These are phyloP conservation scores for Cheilosia vernalis DNA, from an alignment of 2,888 invertebrate genomes.

Conservation along the genomic window DNA sequence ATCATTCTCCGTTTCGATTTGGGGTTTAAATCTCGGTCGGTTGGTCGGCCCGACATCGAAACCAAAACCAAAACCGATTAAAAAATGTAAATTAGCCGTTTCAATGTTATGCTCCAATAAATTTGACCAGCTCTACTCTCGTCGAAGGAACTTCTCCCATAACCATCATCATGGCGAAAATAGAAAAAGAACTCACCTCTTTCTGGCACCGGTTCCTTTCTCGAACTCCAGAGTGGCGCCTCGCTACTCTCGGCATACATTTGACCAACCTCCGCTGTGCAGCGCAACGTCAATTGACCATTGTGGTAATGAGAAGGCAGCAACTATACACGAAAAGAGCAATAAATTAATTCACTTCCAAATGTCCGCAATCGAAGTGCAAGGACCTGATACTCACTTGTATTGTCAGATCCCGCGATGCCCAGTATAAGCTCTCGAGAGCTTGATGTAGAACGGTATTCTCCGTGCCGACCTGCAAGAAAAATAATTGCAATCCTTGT, in stretches of 20 bases:
- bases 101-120: slow-evolving; percentile 58
- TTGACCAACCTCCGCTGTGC: slow-evolving; percentile 77
- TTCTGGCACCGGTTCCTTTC: slow-evolving; percentile 78
- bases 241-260: slow-evolving; percentile 77
- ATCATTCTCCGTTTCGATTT: slow-evolving; percentile 60
- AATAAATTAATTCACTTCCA: slow-evolving; percentile 48
- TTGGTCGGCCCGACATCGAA: slow-evolving; percentile 17
- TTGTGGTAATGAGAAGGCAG: slow-evolving; percentile 77
- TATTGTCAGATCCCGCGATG: slow-evolving; percentile 77
- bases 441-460: slow-evolving; percentile 77
- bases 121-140: slow-evolving; percentile 26
- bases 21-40: slow-evolving; percentile 37
- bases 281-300: slow-evolving; percentile 77
- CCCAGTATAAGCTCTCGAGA: slow-evolving; percentile 77
- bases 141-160: neutral
- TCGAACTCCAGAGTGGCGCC: slow-evolving; percentile 76
- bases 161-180: slow-evolving; percentile 9
- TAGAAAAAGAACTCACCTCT: slow-evolving; percentile 75
- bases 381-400: slow-evolving; percentile 72
- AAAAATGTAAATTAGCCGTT: slow-evolving; percentile 74
- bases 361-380: too few relatives aligned
- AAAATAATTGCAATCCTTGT: slow-evolving; percentile 31
- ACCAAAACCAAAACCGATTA: slow-evolving; percentile 59
- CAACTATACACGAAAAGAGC: slow-evolving; percentile 69
- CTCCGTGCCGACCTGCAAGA: slow-evolving; percentile 77